A percentile compares a stretch with the other conserved stretches of the same genome.
Evolutionary conservation across 2,888 invertebrate genomes (phyloP).

Genomic region (Invenusta paracnida): DNA sequence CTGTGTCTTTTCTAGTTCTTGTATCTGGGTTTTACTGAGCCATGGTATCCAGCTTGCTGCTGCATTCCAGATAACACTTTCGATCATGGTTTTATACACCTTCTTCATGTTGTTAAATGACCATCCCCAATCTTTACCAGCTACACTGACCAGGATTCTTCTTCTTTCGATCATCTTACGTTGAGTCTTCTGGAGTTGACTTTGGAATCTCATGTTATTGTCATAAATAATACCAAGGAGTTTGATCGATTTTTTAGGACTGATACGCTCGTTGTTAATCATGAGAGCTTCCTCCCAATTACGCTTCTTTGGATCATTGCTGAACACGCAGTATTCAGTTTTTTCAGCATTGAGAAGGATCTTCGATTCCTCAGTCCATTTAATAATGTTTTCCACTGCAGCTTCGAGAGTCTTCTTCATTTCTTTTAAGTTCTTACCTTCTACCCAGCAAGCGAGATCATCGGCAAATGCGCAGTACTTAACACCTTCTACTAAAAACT

Average conservation of each 20-base stretch:
- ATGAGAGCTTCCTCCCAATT: background rate
- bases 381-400: background rate
- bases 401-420: background rate
- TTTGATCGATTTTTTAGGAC: background rate
- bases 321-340: background rate
- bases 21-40: constrained; percentile 7
- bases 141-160: background rate
- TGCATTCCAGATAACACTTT: constrained; percentile 5
- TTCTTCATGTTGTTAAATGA: background rate
- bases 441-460: constrained; percentile 11
- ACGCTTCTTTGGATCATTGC: background rate
- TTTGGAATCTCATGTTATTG: background rate
- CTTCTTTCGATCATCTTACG: background rate
- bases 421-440: background rate
- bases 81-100: background rate
- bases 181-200: background rate
- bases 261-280: background rate
- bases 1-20: background rate
- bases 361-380: background rate
- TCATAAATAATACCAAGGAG: constrained; percentile 1
- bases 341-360: background rate
- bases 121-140: background rate
- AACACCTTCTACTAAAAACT: background rate
- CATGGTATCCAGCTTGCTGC: constrained; percentile 3
- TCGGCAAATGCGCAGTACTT: background rate